Evolutionary conservation across 2,113 vertebrate genomes (phyloP), one percentile per base, ranked within the genome.

Genomic region (Triplophysa rosa): DNA sequence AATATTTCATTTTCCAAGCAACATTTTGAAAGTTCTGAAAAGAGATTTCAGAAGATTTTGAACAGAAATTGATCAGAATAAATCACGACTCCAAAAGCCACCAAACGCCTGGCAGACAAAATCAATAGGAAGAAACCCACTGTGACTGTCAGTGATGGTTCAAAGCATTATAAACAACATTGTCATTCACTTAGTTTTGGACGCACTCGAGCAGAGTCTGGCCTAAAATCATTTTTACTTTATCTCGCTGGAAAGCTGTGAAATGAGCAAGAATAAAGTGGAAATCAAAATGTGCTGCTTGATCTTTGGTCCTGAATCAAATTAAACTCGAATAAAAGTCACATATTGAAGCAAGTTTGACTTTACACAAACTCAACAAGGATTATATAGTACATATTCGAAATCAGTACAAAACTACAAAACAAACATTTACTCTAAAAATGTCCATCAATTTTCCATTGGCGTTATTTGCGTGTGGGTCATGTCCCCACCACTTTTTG

Each of bases 291-390:
- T 59, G 61, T 0, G 8, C 33, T 10, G 66, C 73, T 69, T 69
- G 64, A 77, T 81, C 24, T 76, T 76, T 80, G 45, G 24, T 62
- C 24, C 70, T 21, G 42, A 11, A 26, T 77, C 9, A 26, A 75
- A 75, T 70, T 11, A 63, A 63, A 40, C 56, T 69, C n/a, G 62
- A 69, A 61, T 16, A 54, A 21, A 67, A 68, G 49, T 14, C 17
- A 17, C 63, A 49, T 17, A 75, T 52, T 58, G 40, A 61, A 74
- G 56, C 66, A 14, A n/a, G 45, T 49, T 49, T 49, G 11, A 14
- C 4, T 14, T 4, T 49, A 49, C 47, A 49, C 2, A 49, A 14
- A 49, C 13, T 14, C 14, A 5, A 16, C 14, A 17, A 5, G 13
- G 12, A 17, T 14, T 14, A 16, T 52, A 17, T 16, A 5, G 49